These are phyloP conservation scores for Petrocephalus zakoni DNA, from an alignment of 2,113 vertebrate genomes.

Conservation along the genomic window DNA sequence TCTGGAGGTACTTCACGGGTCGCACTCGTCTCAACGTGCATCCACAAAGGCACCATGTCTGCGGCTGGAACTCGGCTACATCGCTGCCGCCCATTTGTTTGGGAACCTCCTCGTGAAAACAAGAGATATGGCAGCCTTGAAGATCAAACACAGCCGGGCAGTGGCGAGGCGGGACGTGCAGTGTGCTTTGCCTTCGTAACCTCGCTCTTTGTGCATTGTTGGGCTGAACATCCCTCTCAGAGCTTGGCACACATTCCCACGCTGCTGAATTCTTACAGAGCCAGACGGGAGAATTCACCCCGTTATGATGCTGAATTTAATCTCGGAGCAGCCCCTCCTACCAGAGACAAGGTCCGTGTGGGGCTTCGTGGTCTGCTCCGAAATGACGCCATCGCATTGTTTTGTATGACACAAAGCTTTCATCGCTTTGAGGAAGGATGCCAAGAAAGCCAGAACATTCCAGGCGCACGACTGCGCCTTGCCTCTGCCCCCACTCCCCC, in stretches of 20 bases:
- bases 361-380: background rate
- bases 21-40: constrained; percentile 41
- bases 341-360: background rate
- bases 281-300: background rate
- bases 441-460: background rate
- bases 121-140: background rate
- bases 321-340: background rate
- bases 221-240: background rate
- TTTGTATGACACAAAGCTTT: background rate
- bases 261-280: background rate
- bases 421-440: background rate
- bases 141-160: background rate
- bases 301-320: background rate
- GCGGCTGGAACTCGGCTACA: constrained; percentile 41
- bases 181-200: background rate
- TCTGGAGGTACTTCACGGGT: background rate
- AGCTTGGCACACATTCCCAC: background rate
- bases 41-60: constrained; percentile 45
- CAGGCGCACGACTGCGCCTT: background rate
- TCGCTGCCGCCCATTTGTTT: background rate
- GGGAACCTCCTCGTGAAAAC: background rate
- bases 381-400: background rate
- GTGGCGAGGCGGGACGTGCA: background rate
- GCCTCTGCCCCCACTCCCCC: background rate
- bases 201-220: background rate